phyloP scores from a whole-genome alignment of 2,113 vertebrate species.

The Hypocryptadius cinnamomeus region DNA sequence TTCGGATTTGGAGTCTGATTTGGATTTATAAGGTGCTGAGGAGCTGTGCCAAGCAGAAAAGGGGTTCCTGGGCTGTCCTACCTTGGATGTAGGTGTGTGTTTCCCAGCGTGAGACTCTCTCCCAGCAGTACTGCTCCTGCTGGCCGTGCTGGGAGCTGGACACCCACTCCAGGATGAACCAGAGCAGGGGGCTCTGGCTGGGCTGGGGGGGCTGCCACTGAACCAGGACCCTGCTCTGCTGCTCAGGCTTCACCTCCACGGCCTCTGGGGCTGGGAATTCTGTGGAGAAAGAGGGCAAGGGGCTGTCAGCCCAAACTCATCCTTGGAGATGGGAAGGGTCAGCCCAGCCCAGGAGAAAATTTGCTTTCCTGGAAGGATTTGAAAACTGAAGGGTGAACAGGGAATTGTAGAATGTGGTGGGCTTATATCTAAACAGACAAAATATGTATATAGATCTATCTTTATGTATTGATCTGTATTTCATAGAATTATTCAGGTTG shows the following conservation, averaged over 20 bases:
- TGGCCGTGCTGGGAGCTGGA: not conserved
- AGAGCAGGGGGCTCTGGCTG: not conserved
- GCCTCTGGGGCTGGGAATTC: not conserved
- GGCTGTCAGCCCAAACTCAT: rapidly evolving
- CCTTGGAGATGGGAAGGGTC: rapidly evolving
- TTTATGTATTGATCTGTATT: not conserved
- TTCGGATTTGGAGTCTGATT: too few relatives aligned
- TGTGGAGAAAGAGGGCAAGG: not conserved
- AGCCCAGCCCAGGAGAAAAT: rapidly evolving
- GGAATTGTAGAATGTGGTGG: not conserved
- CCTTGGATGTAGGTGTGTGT: not conserved
- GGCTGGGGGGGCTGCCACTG: not conserved
- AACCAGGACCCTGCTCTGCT: not conserved
- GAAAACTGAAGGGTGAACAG: not conserved
- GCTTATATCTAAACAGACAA: rapidly evolving
- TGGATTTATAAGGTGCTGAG: rapidly evolving
- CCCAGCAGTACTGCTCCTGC: not conserved
- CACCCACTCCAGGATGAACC: slow-evolving; percentile 56
- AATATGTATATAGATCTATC: rapidly evolving
- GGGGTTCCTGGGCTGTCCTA: not conserved
- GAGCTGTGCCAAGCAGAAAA: rapidly evolving
- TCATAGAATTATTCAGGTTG: not conserved
- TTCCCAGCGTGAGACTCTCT: not conserved
- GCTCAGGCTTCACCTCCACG: not conserved
- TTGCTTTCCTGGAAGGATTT: not conserved